These are phyloP conservation scores for Cheirogaleus medius DNA, from an alignment of 2,113 vertebrate species.

Conservation along the genomic window DNA sequence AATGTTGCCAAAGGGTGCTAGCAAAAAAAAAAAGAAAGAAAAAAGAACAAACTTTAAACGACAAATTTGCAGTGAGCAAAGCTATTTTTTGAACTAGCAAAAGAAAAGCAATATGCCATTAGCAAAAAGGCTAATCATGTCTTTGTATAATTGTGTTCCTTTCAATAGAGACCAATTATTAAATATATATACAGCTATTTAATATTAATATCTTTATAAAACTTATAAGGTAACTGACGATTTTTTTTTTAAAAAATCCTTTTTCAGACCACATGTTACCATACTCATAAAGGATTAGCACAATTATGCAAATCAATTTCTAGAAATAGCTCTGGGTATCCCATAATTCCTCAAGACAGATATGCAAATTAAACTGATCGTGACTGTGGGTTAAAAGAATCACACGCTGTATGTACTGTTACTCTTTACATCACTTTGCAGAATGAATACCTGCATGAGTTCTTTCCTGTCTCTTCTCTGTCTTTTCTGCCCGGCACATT, in stretches of 20 bases:
- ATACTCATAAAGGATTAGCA: slow-evolving; percentile 67
- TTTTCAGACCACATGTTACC: slow-evolving; percentile 66
- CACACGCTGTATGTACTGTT: neutral
- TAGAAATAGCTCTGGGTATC: slow-evolving; percentile 75
- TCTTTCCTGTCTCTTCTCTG: neutral
- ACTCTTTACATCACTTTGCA: neutral
- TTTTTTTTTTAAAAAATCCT: slow-evolving; percentile 35
- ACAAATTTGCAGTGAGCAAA: slow-evolving; percentile 27
- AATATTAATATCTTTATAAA: slow-evolving; percentile 54
- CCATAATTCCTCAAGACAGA: slow-evolving; percentile 74
- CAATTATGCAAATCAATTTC: slow-evolving; percentile 75
- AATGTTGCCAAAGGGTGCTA: neutral
- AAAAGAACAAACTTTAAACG: neutral
- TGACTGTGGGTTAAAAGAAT: slow-evolving; percentile 39
- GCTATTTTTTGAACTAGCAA: neutral
- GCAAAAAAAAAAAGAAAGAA: neutral
- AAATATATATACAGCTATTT: slow-evolving; percentile 43
- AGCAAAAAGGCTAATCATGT: neutral
- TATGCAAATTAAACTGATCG: slow-evolving; percentile 58
- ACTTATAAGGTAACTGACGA: slow-evolving; percentile 61
- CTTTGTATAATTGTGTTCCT: slow-evolving; percentile 45
- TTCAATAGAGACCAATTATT: slow-evolving; percentile 48
- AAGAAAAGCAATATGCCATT: neutral
- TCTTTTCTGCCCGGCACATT: neutral
- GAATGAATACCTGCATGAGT: neutral